A percentile compares a stretch with the other conserved stretches of the same genome.
Evolutionary conservation across 2,113 vertebrate species (phyloP).

Genomic region (Rhynchopsitta pachyrhyncha): DNA sequence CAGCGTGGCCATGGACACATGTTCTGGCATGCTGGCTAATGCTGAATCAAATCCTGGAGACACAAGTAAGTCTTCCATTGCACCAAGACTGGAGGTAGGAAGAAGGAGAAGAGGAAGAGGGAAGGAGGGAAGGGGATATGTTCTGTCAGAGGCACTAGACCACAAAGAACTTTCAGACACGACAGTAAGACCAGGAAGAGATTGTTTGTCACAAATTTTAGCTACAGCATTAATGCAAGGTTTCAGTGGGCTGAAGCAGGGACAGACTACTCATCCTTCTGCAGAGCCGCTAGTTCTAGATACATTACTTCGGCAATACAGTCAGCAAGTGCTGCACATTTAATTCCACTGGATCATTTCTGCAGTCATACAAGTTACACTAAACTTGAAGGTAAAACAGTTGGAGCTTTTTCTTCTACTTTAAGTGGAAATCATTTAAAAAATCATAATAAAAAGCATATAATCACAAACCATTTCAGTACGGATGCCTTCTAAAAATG

Average conservation of each 20-base stretch:
- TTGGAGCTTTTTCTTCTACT: not conserved
- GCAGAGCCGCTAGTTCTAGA: not conserved
- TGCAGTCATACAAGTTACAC: not conserved
- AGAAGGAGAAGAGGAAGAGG: not conserved
- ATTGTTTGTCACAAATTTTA: not conserved
- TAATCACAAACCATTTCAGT: not conserved
- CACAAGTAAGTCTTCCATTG: not conserved
- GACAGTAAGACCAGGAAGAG: not conserved
- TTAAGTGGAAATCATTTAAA: not conserved
- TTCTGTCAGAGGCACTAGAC: not conserved
- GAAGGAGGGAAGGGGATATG: not conserved
- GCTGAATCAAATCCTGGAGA: not conserved
- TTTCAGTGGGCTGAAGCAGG: not conserved
- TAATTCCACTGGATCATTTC: not conserved
- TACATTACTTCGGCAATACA: not conserved
- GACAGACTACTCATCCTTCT: not conserved
- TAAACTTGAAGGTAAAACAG: not conserved
- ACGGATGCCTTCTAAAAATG: not conserved
- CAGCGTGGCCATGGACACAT: accelerated
- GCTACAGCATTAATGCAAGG: not conserved
- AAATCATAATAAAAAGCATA: not conserved
- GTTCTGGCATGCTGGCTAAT: not conserved
- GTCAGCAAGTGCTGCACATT: not conserved
- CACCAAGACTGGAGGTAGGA: not conserved
- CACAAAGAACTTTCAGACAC: not conserved